Evolutionary conservation across 2,113 vertebrate species (phyloP).

Genomic region (Clinocottus analis): DNA sequence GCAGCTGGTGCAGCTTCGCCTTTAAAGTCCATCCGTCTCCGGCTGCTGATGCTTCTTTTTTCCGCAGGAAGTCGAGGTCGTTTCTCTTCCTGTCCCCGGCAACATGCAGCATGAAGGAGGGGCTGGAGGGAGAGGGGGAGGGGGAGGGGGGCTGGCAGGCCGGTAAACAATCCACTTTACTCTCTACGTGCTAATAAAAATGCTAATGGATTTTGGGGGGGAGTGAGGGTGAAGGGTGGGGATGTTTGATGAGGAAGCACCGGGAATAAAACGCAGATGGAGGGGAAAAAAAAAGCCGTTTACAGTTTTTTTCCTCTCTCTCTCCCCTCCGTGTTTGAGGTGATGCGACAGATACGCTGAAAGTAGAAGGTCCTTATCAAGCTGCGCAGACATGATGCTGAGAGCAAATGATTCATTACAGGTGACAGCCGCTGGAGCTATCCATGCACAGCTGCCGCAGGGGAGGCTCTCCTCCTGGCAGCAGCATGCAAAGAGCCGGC

Average conservation of each 20-base stretch:
- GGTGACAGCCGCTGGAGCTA: slow-evolving; percentile 72
- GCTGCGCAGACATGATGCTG: slow-evolving; percentile 70
- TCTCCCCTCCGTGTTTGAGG: slow-evolving; percentile 24
- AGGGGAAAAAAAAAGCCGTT: slow-evolving; percentile 16
- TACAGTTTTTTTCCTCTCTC: neutral
- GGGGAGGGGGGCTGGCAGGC: slow-evolving; percentile 40
- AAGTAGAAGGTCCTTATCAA: slow-evolving; percentile 76
- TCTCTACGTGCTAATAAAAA: slow-evolving; percentile 78
- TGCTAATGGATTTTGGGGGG: slow-evolving; percentile 64
- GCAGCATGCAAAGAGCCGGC: slow-evolving; percentile 12
- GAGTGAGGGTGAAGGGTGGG: slow-evolving; percentile 2
- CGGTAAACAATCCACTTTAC: slow-evolving; percentile 71
- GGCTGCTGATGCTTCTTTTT: slow-evolving; percentile 9
- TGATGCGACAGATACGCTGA: slow-evolving; percentile 74
- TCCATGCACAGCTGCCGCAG: slow-evolving; percentile 44
- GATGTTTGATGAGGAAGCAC: slow-evolving; percentile 49
- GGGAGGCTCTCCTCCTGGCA: slow-evolving; percentile 29
- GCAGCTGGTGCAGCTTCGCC: neutral
- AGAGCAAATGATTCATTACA: slow-evolving; percentile 78
- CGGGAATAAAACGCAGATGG: too few relatives aligned
- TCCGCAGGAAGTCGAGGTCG: slow-evolving; percentile 38
- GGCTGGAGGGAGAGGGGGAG: neutral
- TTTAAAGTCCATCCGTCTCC: slow-evolving; percentile 36
- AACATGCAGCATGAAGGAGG: slow-evolving; percentile 11
- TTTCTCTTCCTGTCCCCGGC: slow-evolving; percentile 43